Evolutionary conservation across 2,797 vertebrate species (phyloP).

Genomic region (Melanotaenia parkinsoni): DNA sequence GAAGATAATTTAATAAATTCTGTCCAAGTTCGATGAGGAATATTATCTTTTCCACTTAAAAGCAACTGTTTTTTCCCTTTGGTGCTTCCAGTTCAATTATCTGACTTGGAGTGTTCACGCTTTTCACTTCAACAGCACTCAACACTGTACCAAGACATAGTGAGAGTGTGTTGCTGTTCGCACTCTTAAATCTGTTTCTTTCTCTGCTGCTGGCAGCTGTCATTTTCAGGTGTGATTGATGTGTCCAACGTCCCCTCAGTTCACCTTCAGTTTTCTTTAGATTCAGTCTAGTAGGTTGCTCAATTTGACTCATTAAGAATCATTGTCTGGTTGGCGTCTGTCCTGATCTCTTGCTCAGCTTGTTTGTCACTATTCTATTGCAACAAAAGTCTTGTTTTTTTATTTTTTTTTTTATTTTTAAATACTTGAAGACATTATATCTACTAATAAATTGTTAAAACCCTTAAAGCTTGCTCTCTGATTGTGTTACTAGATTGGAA

Average conservation of each 20-base stretch:
- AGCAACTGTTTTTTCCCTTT: background rate
- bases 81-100: background rate
- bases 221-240: constrained; percentile 6
- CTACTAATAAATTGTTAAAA: background rate
- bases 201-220: constrained; percentile 19
- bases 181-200: background rate
- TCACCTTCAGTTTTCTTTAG: constrained; percentile 14
- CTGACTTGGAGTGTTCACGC: background rate
- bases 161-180: constrained; percentile 14
- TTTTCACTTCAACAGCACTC: background rate
- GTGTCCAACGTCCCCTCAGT: background rate
- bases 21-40: too few relatives aligned
- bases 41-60: background rate
- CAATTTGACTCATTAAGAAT: background rate
- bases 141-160: background rate
- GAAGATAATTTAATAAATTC: background rate
- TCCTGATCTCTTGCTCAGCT: background rate
- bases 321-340: background rate
- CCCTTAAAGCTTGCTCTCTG: background rate
- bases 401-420: background rate
- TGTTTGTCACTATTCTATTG: background rate
- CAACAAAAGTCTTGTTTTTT: background rate
- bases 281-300: background rate
- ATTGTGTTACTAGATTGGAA: constrained; percentile 13
- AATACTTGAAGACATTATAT: background rate